Conservation (phyloP, 2,888 invertebrate genomes). For the Aproaerema taeniolella region DNA sequence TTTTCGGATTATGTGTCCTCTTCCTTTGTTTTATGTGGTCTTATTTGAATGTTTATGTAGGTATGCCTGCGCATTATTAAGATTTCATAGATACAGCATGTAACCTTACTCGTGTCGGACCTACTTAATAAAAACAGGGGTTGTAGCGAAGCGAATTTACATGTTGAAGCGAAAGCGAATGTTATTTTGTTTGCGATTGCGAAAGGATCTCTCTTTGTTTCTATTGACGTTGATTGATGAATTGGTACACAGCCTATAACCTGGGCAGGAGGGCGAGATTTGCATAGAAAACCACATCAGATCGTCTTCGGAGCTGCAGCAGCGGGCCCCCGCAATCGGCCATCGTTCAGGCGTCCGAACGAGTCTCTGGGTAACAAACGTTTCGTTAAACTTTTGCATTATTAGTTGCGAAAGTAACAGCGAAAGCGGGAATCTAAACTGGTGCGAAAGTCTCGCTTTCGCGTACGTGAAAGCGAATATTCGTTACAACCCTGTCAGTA, state of each 20-base stretch:
- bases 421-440: slow-evolving; percentile 14
- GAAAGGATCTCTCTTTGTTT: slow-evolving; percentile 6
- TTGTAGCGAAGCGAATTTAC: slow-evolving; percentile 12
- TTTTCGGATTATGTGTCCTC: slow-evolving; percentile 32
- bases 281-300: slow-evolving; percentile 14
- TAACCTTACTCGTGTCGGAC: slow-evolving; percentile 16
- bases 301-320: slow-evolving; percentile 9
- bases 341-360: slow-evolving; percentile 9
- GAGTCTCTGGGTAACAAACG: slow-evolving; percentile 15
- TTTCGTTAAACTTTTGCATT: slow-evolving; percentile 17
- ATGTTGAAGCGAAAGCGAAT: slow-evolving; percentile 14
- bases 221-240: slow-evolving; percentile 15
- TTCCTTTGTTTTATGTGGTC: slow-evolving; percentile 6
- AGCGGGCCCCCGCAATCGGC: slow-evolving; percentile 5
- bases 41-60: neutral
- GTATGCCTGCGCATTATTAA: slow-evolving; percentile 1
- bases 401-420: slow-evolving; percentile 17
- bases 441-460: slow-evolving; percentile 15
- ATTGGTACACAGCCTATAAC: slow-evolving; percentile 18
- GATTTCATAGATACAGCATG: slow-evolving; percentile 15
- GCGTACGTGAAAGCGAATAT: slow-evolving; percentile 14
- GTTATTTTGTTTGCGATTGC: slow-evolving; percentile 13
- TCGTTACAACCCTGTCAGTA: slow-evolving; percentile 18
- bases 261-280: slow-evolving; percentile 16
- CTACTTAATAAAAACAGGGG: slow-evolving; percentile 11